Evolutionary conservation across 2,113 vertebrate genomes (phyloP).

Genomic region (Phalacrocorax pelagicus): DNA sequence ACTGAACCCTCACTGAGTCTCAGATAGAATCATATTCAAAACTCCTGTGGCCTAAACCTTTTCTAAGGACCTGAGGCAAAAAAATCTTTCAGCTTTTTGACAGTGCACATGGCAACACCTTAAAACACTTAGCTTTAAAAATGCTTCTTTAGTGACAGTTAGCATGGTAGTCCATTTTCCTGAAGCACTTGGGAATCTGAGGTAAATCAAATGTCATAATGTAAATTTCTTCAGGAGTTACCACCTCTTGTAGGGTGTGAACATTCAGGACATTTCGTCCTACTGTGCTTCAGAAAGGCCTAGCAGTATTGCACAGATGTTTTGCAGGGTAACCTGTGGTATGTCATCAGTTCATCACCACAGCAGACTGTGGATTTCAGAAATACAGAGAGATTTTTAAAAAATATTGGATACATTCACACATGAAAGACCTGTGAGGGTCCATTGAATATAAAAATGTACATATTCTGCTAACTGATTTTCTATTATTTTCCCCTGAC

Average conservation of each 20-base stretch:
- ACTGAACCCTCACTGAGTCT: neutral
- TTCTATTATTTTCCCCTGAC: neutral
- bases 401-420: neutral
- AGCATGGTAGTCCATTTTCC: neutral
- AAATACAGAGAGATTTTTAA: neutral
- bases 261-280: neutral
- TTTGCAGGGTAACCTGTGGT: neutral
- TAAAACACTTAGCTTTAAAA: neutral
- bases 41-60: neutral
- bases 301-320: neutral
- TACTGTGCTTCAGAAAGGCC: neutral
- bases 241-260: neutral
- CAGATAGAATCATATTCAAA: neutral
- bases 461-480: neutral
- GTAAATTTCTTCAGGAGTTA: neutral
- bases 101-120: neutral
- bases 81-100: neutral
- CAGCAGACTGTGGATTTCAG: neutral
- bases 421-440: fast-evolving
- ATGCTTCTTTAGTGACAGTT: neutral
- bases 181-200: neutral
- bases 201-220: neutral
- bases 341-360: neutral
- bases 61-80: neutral
- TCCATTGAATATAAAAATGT: neutral